A percentile compares a stretch with the other conserved stretches of the same genome.
Evolutionary conservation across 2,888 invertebrate genomes (phyloP).

Genomic region (Linnaemya tessellans): DNA sequence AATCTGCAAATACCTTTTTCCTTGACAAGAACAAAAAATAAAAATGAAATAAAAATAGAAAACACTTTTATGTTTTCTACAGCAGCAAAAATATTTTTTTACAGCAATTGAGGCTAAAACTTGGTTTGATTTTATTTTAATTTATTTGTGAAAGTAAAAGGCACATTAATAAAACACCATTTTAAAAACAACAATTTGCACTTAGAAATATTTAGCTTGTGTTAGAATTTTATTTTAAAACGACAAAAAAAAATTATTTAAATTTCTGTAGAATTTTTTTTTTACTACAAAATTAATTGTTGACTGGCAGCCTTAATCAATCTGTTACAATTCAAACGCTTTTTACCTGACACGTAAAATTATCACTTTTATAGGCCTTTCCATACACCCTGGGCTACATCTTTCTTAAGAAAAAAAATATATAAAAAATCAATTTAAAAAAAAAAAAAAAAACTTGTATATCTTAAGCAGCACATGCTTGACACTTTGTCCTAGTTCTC

Average conservation of each 20-base stretch:
- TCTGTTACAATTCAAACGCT: too few species aligned
- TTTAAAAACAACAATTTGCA: conserved; percentile 18
- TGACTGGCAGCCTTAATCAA: too few species aligned
- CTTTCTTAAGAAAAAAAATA: too few species aligned
- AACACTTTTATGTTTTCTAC: not conserved
- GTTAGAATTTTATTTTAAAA: not conserved
- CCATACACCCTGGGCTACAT: too few species aligned
- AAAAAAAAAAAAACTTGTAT: not conserved
- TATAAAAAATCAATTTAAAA: too few species aligned
- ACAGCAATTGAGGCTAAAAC: conserved; percentile 28
- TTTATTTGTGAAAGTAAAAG: not conserved
- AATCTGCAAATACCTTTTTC: conserved; percentile 1
- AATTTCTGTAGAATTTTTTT: too few species aligned
- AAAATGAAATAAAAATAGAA: conserved; percentile 12
- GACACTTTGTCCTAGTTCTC: conserved; percentile 33
- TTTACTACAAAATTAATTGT: too few species aligned
- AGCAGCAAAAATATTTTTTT: conserved; percentile 16
- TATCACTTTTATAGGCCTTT: too few species aligned
- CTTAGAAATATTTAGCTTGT: conserved; percentile 4
- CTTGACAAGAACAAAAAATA: not conserved
- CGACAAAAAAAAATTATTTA: not conserved
- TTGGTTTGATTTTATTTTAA: conserved; percentile 4
- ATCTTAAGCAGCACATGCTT: not conserved
- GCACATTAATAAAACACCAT: not conserved
- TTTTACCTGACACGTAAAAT: too few species aligned